These are phyloP conservation scores for Crossoptilon crossoptilon DNA, from an alignment of 2,797 vertebrate genomes.

Conservation along the genomic window DNA sequence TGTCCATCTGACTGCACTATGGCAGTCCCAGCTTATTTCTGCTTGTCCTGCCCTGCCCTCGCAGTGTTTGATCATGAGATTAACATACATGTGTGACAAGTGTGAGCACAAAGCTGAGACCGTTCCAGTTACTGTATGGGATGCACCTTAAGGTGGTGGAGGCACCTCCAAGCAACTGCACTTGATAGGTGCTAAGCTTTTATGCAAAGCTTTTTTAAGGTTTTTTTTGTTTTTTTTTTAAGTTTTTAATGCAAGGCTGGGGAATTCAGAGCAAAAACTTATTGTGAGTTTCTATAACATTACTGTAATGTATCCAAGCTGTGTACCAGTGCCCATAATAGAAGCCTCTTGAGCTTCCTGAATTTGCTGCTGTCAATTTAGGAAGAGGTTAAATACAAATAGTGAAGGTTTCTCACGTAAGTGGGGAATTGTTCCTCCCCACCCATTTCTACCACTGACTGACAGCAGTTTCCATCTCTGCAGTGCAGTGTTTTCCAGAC, in stretches of 20 bases:
- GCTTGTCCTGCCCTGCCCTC: too few relatives aligned
- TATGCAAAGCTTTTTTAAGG: too few relatives aligned
- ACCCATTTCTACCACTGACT: neutral
- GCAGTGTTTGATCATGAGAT: neutral
- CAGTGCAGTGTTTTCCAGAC: neutral
- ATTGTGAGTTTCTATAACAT: too few relatives aligned
- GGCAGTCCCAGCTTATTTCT: neutral
- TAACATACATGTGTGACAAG: fast-evolving
- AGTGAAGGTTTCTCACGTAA: neutral
- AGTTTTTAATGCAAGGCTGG: neutral
- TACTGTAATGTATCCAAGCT: neutral
- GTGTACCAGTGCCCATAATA: neutral
- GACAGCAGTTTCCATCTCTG: neutral
- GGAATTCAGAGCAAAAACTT: neutral
- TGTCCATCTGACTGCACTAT: neutral
- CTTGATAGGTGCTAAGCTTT: fast-evolving
- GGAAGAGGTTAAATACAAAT: neutral
- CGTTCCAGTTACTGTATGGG: neutral
- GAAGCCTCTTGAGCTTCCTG: neutral
- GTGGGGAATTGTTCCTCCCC: neutral
- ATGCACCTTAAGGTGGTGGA: fast-evolving
- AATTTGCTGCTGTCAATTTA: neutral
- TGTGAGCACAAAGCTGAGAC: neutral
- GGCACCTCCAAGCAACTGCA: neutral
- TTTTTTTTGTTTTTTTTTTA: too few relatives aligned